These are phyloP conservation scores for Arctia plantaginis DNA, from an alignment of 2,888 invertebrate species.

Conservation along the genomic window DNA sequence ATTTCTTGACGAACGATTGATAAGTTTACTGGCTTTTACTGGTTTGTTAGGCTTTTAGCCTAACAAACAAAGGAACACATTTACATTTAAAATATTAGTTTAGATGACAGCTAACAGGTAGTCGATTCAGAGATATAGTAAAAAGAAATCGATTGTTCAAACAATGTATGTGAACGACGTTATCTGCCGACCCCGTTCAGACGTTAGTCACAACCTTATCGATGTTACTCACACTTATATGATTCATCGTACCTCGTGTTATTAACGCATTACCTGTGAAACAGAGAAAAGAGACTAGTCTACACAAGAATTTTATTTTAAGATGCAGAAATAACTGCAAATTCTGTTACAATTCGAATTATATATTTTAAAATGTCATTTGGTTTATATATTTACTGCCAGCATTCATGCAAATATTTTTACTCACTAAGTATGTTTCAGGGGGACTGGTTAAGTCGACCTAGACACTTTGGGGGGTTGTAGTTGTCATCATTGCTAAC, in stretches of 20 bases:
- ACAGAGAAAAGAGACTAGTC: slow-evolving; percentile 2
- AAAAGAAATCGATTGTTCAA: slow-evolving; percentile 45
- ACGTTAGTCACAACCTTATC: slow-evolving; percentile 49
- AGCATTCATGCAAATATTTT: too few relatives aligned
- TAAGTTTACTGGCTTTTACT: background rate
- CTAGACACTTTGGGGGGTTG: too few relatives aligned
- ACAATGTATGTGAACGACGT: slow-evolving; percentile 31
- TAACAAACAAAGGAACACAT: background rate
- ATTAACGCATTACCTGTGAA: slow-evolving; percentile 40
- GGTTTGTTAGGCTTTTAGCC: too few relatives aligned
- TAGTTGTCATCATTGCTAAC: background rate
- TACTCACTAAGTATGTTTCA: too few relatives aligned
- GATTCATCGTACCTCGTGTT: slow-evolving; percentile 38
- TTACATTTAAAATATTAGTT: background rate
- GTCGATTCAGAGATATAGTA: slow-evolving; percentile 18
- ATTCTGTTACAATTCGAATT: background rate
- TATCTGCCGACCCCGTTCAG: slow-evolving; percentile 46
- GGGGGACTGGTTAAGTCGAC: too few relatives aligned
- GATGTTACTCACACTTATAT: slow-evolving; percentile 28
- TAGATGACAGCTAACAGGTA: slow-evolving; percentile 3
- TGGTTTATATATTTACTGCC: too few relatives aligned
- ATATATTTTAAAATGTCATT: too few relatives aligned
- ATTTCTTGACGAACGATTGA: background rate
- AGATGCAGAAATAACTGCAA: background rate
- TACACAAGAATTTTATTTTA: background rate